Evolutionary conservation across 2,888 invertebrate species (phyloP), one percentile per base, ranked within the genome.

Genomic region (Achlya flavicornis): DNA sequence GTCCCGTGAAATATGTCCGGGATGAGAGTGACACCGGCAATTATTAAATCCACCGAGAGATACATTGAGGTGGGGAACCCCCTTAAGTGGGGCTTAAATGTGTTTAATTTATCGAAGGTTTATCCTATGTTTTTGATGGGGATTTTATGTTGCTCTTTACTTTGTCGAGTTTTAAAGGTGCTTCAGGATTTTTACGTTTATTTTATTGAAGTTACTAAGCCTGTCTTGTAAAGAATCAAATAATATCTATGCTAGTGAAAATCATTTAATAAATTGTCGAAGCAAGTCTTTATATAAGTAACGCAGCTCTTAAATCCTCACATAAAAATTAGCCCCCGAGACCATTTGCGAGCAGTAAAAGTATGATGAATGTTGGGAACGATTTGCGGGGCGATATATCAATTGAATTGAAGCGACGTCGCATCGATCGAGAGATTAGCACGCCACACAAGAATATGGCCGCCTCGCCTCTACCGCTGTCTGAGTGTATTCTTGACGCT

Each of bases 31-130:
- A 78, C 60, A 60, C 77, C 68, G 75, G 72, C 75, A 76, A 81
- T 81, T 76, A 80, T 75, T 71, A 73, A 80, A 77, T 73, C 73
- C 74, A 74, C 66, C 68, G 70, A 73, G 78, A 76, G 78, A 81
- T 76, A 80, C 76, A 80, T 75, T 64, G 77, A 78, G 77, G 74
- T 73, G 71, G 66, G 71, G 68, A 26, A 69, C n/a, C 16, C 60
- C 59, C 60, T 62, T 73, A 75, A 80, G 76, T 74, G 77, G 63
- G 61, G 68, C 66, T 76, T 75, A 66, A 75, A 68, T 71, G 64
- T 69, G 71, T 64, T 71, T 70, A 66, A 71, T 63, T 66, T 60
- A 60, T 60, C 19, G 19, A 60, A 26, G 41, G 38, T 41, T 60
- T 60, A 41, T 41, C 19, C 12, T 46, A 7, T 19, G 48, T 48